phyloP scores from a whole-genome alignment of 1,140 invertebrate genomes.

The Drosophila persimilis region DNA sequence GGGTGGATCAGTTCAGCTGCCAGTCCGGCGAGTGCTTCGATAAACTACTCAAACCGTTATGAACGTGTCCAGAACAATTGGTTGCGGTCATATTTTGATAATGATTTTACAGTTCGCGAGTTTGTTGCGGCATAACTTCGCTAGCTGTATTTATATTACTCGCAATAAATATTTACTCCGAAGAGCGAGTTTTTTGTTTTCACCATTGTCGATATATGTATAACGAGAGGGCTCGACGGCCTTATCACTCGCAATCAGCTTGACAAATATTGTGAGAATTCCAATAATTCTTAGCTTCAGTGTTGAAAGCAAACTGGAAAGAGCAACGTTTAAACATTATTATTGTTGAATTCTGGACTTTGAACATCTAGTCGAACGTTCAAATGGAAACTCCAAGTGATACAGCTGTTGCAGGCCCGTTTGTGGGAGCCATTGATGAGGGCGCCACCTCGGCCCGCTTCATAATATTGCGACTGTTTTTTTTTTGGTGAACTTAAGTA shows the following conservation, averaged over 20 bases:
- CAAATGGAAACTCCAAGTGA: constrained; percentile 69
- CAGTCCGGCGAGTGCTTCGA: too few species aligned
- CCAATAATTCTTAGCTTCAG: constrained; percentile 39
- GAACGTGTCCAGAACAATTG: constrained; percentile 3
- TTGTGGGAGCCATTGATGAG: constrained; percentile 95
- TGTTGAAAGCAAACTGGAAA: constrained; percentile 20
- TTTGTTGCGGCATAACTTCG: constrained; percentile 23
- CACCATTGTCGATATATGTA: constrained; percentile 8
- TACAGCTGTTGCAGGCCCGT: constrained; percentile 60
- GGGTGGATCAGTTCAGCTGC: too few species aligned
- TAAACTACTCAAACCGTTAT: too few species aligned
- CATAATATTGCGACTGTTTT: constrained; percentile 86
- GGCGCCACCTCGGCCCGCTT: constrained; percentile 97
- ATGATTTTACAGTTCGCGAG: constrained; percentile 1
- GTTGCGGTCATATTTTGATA: not conserved
- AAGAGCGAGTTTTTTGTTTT: constrained; percentile 39
- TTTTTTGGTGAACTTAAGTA: too few species aligned
- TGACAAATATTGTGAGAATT: constrained; percentile 43
- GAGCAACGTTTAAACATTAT: constrained; percentile 18
- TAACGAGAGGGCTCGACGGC: constrained; percentile 48
- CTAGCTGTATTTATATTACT: constrained; percentile 18
- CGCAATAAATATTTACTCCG: constrained; percentile 60
- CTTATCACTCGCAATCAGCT: constrained; percentile 62
- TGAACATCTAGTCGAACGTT: not conserved
- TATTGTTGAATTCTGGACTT: constrained; percentile 30